Base-by-base conservation (phyloP, 2,797 vertebrate genomes). In the Mus spretus region DNA sequence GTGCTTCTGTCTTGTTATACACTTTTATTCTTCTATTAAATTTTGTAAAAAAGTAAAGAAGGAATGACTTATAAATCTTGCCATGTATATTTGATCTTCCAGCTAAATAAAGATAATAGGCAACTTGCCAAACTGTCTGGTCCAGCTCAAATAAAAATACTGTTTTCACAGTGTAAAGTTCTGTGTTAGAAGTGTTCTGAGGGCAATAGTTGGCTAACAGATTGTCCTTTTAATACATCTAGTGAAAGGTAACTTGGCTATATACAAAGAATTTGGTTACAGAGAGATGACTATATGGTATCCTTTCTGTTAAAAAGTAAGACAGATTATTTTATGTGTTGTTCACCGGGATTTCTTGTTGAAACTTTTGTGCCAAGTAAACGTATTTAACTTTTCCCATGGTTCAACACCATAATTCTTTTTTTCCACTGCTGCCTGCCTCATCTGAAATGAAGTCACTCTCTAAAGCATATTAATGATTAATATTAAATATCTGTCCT, bases 61-160 rank as follows among this genome's bases (percentile, higher is more conserved):
- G 28, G 19, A 74, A 40, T 90, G 92, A 91, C 77, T 92, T 78
- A 67, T 86, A 67, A 93, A 70, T 10, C 0, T 1, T 59, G 1
- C 53, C 14, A 92, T 85, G 28, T 90, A 53, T 90, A 13, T 89
- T 95, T 95, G 24, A 40, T 92, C 44, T 90, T 97, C 7, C 11
- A 96, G 50, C 34, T 93, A 95, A 94, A 85, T 92, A 94, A 97
- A 89, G 44, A 92, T 65, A 14, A 59, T 77, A 65, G 57, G n/a
- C 4, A 84, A 19, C 87, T 94, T 92, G 40, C 44, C 67, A 92
- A 82, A 81, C 24, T 93, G 94, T 70, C 72, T 13, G 77, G 1
- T 86, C 14, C n/a, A 90, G 9, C 61, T 93, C 87, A 95, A 80
- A 96, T 96, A 93, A 97, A 96, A 96, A 47, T 92, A 87, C 15